phyloP scores from a whole-genome alignment of 2,888 invertebrate species.

The Mystacides longicornis region DNA sequence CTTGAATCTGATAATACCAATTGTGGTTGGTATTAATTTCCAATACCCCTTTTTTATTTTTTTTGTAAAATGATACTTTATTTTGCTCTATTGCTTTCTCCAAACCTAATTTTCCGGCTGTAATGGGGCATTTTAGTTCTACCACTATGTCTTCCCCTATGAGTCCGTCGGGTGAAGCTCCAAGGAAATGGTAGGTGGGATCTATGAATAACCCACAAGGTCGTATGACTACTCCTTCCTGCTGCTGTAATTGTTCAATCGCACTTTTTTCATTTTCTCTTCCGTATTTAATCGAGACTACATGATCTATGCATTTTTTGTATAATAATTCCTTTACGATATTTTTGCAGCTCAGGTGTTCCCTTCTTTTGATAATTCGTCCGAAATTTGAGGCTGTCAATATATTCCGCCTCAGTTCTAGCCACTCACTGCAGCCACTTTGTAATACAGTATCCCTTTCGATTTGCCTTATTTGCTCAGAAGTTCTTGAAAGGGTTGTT shows the following conservation, averaged over 20 bases:
- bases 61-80: neutral
- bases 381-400: conserved; percentile 18
- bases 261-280: conserved; percentile 18
- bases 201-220: conserved; percentile 23
- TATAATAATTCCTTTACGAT: conserved; percentile 10
- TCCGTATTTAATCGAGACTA: conserved; percentile 20
- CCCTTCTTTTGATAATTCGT: conserved; percentile 13
- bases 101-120: neutral
- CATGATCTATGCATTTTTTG: neutral
- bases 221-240: conserved; percentile 12
- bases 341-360: conserved; percentile 10
- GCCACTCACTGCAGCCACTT: conserved; percentile 11
- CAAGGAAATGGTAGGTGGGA: conserved; percentile 15
- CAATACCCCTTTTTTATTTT: neutral
- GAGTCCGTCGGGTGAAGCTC: conserved; percentile 22
- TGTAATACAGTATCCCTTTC: conserved; percentile 13
- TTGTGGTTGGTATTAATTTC: neutral
- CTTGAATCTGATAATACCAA: neutral
- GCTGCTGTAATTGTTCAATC: conserved; percentile 12
- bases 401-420: conserved; percentile 14
- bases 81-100: neutral
- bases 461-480: conserved; percentile 1
- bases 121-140: neutral
- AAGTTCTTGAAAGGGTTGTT: neutral
- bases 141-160: too few relatives aligned